These are phyloP conservation scores for Procavia capensis DNA, from an alignment of 2,113 vertebrate genomes.

Conservation along the genomic window DNA sequence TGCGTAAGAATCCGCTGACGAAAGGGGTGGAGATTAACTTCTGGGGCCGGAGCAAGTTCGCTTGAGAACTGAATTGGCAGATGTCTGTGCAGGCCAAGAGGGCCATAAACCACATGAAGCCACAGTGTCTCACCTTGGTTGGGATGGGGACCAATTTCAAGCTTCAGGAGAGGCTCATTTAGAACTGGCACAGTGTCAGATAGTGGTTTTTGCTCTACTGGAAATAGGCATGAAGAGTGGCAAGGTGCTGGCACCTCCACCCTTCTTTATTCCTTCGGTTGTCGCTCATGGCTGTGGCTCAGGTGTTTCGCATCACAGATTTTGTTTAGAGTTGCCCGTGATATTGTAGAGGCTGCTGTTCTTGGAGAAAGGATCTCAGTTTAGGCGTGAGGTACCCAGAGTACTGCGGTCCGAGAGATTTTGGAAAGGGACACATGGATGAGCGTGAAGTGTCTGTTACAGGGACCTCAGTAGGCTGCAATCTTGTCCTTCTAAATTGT, in stretches of 20 bases:
- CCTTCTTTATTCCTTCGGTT: neutral
- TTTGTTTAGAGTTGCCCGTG: neutral
- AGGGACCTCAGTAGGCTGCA: too few species aligned
- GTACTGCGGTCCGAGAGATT: neutral
- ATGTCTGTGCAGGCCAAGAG: neutral
- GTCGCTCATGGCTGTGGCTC: neutral
- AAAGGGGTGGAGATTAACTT: slow-evolving; percentile 16
- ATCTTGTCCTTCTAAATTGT: neutral
- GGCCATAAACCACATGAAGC: neutral
- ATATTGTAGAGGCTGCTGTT: neutral
- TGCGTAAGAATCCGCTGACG: slow-evolving; percentile 59
- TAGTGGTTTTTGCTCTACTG: neutral
- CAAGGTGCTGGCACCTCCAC: neutral
- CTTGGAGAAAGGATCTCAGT: neutral
- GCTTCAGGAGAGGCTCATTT: neutral
- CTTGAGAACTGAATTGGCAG: neutral
- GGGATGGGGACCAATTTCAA: neutral
- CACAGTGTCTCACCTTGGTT: neutral
- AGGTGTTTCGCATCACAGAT: neutral
- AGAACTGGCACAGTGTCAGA: neutral
- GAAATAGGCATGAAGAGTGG: neutral
- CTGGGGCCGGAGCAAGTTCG: neutral
- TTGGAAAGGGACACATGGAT: neutral
- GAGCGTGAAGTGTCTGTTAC: neutral
- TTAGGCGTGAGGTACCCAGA: neutral